These are phyloP conservation scores for Epizoanthus rinbou DNA, from an alignment of 92 coral and sea anemone species.

Conservation along the genomic window DNA sequence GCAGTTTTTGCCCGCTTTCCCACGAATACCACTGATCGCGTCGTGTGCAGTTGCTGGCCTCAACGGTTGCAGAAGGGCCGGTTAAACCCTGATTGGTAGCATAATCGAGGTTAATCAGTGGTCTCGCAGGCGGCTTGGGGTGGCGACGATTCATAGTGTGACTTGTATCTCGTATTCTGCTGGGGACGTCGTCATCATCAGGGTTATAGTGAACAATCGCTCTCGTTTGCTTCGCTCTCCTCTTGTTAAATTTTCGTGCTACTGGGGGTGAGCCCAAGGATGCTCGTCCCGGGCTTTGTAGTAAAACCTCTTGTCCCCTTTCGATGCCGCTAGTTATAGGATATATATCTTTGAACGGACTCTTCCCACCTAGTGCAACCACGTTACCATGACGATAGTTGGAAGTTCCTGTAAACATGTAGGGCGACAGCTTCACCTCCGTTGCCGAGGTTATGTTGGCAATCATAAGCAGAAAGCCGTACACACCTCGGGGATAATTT, in stretches of 20 bases:
- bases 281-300: neutral
- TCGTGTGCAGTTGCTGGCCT: slow-evolving; percentile 2
- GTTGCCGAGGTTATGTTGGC: slow-evolving; percentile 61
- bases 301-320: neutral
- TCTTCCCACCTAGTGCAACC: slow-evolving; percentile 2
- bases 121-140: too few species aligned
- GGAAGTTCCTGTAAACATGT: slow-evolving; percentile 52
- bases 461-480: slow-evolving; percentile 82
- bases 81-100: too few species aligned
- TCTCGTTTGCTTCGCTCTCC: neutral
- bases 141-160: too few species aligned
- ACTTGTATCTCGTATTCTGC: too few species aligned
- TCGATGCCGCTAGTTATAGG: neutral
- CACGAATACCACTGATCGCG: slow-evolving; percentile 17
- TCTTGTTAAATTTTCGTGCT: neutral
- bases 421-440: slow-evolving; percentile 63
- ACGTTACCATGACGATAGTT: slow-evolving; percentile 37
- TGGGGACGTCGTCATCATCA: too few species aligned
- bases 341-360: slow-evolving; percentile 41
- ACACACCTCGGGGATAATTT: slow-evolving; percentile 78
- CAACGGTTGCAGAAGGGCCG: neutral
- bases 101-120: too few species aligned
- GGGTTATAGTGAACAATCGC: neutral
- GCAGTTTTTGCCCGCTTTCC: neutral
- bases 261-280: neutral